Conservation (phyloP, 2,113 vertebrate genomes). For the Ceyx cyanopectus region DNA sequence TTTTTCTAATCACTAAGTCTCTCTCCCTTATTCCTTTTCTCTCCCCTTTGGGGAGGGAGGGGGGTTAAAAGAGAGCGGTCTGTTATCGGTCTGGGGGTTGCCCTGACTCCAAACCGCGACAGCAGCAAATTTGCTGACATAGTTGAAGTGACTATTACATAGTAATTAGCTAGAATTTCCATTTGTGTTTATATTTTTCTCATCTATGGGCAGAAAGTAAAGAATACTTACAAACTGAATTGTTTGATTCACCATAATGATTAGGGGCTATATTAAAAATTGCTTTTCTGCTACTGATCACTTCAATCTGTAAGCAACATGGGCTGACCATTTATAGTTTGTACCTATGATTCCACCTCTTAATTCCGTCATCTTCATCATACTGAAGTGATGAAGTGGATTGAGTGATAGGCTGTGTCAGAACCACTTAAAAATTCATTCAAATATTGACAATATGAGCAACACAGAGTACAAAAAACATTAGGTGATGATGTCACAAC, state of each 20-base stretch:
- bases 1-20: too few relatives aligned
- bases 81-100: too few relatives aligned
- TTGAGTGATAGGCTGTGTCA: not conserved
- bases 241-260: not conserved
- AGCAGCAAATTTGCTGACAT: not conserved
- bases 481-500: not conserved
- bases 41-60: too few relatives aligned
- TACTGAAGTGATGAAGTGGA: not conserved
- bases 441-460: not conserved
- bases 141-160: not conserved
- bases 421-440: not conserved
- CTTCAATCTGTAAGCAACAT: not conserved
- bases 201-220: not conserved
- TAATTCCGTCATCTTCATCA: not conserved
- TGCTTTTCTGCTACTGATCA: accelerated
- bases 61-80: too few relatives aligned
- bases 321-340: accelerated
- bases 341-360: not conserved
- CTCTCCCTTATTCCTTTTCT: too few relatives aligned
- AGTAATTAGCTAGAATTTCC: not conserved
- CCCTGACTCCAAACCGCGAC: too few relatives aligned
- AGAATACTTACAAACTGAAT: not conserved
- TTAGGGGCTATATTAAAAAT: not conserved
- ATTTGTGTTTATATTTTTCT: not conserved
- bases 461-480: not conserved